Base-by-base conservation (phyloP, 2,797 vertebrate genomes). In the Molothrus aeneus region DNA sequence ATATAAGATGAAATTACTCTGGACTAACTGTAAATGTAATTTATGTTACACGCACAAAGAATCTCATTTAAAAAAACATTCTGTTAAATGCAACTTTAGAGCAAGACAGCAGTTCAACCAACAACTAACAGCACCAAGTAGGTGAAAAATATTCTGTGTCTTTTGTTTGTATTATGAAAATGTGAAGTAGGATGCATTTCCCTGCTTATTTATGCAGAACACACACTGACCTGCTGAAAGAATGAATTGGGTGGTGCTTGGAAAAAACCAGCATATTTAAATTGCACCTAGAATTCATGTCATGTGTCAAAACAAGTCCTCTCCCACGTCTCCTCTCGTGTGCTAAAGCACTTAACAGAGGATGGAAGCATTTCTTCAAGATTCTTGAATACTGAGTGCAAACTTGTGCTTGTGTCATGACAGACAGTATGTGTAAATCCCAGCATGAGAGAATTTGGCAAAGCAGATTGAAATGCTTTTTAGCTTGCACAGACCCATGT, bases 361-460 rank as follows among this genome's bases (percentile, higher is more conserved):
- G 31, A 51, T 32, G 87, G 45, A 74, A 72, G 51, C 32, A 60
- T 50, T 85, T 66, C 38, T n/a, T 66, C 63, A 56, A 74, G 54
- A n/a, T 82, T 82, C 60, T 54, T 75, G 81, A 94, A 91, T 45
- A 73, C 70, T 54, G 10, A 38, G 45, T 56, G 90, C 68, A 90
- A 97, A 86, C 73, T 87, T 64, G 81, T 84, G 79, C 72, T 96
- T 95, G 68, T 95, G 74, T 90, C 57, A 64, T 63, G 93, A 64
- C 83, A 93, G 85, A 92, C 38, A 90, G 59, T 36, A 84, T 60
- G 51, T 80, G 64, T 50, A 86, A 92, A 86, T 75, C 77, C 29
- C 57, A 81, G 70, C 56, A 17, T 22, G 80, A 56, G 43, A 56
- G 60, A 92, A 95, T 42, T 65, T 65, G 92, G 60, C 82, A 88